These are phyloP conservation scores for Melozone crissalis DNA, from an alignment of 2,113 vertebrate genomes.

Conservation along the genomic window DNA sequence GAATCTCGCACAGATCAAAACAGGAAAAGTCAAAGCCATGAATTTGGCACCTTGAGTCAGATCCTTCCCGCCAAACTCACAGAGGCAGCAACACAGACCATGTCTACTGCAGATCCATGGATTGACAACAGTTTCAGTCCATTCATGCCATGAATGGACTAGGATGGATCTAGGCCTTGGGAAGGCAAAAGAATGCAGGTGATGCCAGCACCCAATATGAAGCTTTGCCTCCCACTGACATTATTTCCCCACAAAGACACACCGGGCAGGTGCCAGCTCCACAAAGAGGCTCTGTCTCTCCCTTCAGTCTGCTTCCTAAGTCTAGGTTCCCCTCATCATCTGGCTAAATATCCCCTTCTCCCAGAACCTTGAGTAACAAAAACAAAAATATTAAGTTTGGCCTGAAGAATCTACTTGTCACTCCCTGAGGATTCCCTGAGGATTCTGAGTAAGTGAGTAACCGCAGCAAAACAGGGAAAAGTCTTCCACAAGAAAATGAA, in stretches of 20 bases:
- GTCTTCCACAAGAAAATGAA: background rate
- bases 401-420: background rate
- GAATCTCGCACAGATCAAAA: background rate
- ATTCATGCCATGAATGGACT: background rate
- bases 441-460: background rate
- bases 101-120: background rate
- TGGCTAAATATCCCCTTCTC: background rate
- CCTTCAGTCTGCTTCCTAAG: background rate
- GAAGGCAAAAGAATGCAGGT: background rate
- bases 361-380: background rate
- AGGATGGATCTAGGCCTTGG: background rate
- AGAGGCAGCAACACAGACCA: background rate
- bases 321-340: background rate
- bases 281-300: background rate
- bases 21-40: background rate
- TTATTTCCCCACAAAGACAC: background rate
- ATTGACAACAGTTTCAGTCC: background rate
- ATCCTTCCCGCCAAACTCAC: background rate
- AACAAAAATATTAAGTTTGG: background rate
- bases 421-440: background rate
- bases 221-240: background rate
- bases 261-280: rapidly evolving
- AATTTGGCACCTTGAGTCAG: background rate
- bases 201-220: background rate
- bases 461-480: background rate